Conservation (phyloP, 2,113 vertebrate species). For the Heptranchias perlo region DNA sequence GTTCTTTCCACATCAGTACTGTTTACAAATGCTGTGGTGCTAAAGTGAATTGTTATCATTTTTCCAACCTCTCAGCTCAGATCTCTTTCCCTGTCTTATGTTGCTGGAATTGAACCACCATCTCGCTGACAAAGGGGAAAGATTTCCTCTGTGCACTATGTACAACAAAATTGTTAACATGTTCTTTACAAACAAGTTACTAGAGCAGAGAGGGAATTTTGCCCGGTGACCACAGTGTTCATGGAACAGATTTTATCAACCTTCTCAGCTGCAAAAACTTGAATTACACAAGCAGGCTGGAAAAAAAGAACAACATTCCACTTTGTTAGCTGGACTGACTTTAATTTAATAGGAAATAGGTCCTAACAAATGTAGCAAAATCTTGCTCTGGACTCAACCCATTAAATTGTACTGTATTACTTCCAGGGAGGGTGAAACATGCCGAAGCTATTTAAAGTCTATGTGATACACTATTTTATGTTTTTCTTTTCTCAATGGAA, state of each 20-base stretch:
- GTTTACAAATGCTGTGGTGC: background rate
- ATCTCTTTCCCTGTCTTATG: background rate
- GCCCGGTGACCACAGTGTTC: background rate
- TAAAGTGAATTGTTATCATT: background rate
- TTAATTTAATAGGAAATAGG: background rate
- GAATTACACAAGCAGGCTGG: background rate
- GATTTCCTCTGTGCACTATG: background rate
- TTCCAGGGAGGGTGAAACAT: background rate
- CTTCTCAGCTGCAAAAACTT: background rate
- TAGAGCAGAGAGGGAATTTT: no score
- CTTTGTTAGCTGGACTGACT: background rate
- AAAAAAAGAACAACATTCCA: background rate
- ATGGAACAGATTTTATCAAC: background rate
- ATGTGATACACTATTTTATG: background rate
- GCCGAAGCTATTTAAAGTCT: background rate
- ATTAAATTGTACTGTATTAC: background rate
- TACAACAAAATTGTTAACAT: background rate
- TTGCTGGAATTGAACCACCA: no score
- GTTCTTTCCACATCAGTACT: background rate
- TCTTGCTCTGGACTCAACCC: background rate
- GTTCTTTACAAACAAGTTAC: background rate
- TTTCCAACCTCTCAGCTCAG: background rate
- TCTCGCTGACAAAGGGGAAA: background rate
- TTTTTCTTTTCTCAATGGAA: background rate
- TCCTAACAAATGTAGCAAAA: background rate